A percentile compares a stretch with the other conserved stretches of the same genome.
Conservation (phyloP, 2,797 vertebrate genomes). For the Tarsius wallacei region DNA sequence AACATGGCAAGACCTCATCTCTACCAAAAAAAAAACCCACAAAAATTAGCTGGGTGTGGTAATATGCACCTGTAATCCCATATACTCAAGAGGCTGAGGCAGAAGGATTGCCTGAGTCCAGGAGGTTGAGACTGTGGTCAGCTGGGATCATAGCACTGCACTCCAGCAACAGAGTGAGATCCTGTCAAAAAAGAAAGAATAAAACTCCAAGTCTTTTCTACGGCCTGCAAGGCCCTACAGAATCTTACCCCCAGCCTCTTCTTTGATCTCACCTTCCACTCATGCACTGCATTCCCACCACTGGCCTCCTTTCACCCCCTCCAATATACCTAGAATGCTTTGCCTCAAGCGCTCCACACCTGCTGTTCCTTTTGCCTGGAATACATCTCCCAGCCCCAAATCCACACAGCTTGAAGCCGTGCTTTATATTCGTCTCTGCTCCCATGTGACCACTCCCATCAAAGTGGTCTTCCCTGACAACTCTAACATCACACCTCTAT, state of each 20-base stretch:
- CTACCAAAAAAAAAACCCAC: no score
- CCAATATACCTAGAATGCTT: neutral
- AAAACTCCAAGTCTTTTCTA: constrained; percentile 15
- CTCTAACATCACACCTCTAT: neutral
- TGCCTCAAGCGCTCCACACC: neutral
- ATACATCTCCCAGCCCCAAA: neutral
- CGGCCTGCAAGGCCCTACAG: neutral
- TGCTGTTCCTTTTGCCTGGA: neutral
- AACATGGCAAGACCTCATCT: no score
- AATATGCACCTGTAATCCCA: no score
- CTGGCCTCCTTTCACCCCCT: neutral
- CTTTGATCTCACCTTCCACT: neutral
- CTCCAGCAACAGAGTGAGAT: no score
- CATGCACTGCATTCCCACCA: neutral
- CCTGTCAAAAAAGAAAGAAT: neutral
- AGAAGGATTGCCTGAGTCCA: no score
- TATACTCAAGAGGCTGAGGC: no score
- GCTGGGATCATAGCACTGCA: no score
- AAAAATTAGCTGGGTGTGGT: no score
- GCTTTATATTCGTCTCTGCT: neutral
- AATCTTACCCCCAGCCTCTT: neutral
- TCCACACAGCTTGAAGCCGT: neutral
- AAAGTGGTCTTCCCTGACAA: neutral
- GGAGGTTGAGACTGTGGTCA: no score
- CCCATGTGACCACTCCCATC: neutral